Evolutionary conservation across 2,888 invertebrate genomes (phyloP).

Genomic region (Steinernema hermaphroditum): DNA sequence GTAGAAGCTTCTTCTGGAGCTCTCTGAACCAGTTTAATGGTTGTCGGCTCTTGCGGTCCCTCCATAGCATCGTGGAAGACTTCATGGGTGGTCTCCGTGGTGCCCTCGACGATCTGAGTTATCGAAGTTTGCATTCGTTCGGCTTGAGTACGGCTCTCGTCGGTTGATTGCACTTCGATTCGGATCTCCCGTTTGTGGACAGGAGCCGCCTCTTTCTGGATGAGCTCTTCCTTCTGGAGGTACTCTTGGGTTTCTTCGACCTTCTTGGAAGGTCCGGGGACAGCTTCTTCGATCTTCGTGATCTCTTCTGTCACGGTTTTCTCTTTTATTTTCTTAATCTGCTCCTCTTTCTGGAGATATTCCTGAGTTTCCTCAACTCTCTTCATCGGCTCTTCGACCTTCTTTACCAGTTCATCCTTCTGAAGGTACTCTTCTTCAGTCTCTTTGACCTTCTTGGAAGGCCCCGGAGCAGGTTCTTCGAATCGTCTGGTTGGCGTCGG

Average conservation of each 20-base stretch:
- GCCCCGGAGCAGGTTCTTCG: not conserved
- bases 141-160: not conserved
- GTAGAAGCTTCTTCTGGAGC: constrained; percentile 17
- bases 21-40: constrained; percentile 6
- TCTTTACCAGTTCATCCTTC: no score
- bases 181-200: constrained; percentile 6
- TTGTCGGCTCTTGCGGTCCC: not conserved
- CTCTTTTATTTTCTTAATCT: no score
- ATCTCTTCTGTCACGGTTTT: no score
- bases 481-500: not conserved
- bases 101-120: not conserved
- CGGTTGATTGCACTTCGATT: constrained; percentile 29
- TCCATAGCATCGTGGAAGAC: not conserved
- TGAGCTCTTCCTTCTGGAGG: not conserved
- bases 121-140: not conserved
- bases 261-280: not conserved
- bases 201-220: not conserved
- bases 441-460: not conserved
- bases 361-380: no score
- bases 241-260: not conserved
- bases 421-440: no score
- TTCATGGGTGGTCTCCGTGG: not conserved
- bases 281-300: not conserved
- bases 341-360: no score
- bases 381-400: no score